Conservation (phyloP, 2,113 vertebrate species). For the Ovis canadensis region DNA sequence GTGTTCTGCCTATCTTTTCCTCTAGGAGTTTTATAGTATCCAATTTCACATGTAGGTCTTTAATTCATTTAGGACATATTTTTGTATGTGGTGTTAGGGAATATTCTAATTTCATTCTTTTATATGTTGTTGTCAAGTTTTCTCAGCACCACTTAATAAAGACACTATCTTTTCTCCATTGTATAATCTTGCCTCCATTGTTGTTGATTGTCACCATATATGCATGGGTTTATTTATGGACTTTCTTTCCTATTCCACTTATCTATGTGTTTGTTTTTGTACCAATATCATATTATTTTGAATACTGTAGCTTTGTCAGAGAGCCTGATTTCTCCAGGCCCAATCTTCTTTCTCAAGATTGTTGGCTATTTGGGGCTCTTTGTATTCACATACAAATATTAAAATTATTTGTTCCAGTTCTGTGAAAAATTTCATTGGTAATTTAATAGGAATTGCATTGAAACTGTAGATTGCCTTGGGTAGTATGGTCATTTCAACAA, state of each 20-base stretch:
- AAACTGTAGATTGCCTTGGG: not conserved
- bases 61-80: not conserved
- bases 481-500: not conserved
- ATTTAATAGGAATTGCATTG: not conserved
- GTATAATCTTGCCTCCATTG: not conserved
- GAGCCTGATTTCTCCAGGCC: not conserved
- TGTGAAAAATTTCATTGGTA: not conserved
- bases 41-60: not conserved
- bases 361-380: not conserved
- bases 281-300: not conserved
- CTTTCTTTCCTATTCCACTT: not conserved
- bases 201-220: not conserved
- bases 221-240: not conserved
- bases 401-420: not conserved
- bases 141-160: not conserved
- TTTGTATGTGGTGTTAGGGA: not conserved
- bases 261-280: not conserved
- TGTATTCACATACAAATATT: not conserved
- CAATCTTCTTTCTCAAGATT: not conserved
- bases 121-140: not conserved
- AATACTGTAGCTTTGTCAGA: not conserved
- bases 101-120: not conserved
- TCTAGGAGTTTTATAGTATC: not conserved
- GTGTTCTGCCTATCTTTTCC: not conserved
- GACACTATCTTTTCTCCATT: not conserved